A percentile compares a stretch with the other conserved stretches of the same genome.
Conservation (phyloP, 1,140 invertebrate genomes). For the Rhopalosiphum maidis region DNA sequence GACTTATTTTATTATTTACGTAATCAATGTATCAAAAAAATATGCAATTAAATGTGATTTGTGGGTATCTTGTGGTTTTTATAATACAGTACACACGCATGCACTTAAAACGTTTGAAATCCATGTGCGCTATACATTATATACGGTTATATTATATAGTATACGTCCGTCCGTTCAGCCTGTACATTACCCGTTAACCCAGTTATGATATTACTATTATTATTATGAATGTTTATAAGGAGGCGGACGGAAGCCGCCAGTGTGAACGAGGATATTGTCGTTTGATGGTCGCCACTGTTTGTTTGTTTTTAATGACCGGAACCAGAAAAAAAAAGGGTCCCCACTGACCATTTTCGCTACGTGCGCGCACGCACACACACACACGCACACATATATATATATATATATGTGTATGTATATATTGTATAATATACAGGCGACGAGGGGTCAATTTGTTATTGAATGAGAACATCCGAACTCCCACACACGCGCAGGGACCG, state of each 20-base stretch:
- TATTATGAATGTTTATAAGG: constrained; percentile 14
- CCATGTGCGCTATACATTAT: background rate
- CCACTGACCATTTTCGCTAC: constrained; percentile 51
- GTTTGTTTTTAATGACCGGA: constrained; percentile 55
- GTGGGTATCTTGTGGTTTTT: background rate
- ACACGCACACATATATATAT: too few species aligned
- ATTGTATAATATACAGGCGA: background rate
- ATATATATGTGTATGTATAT: background rate
- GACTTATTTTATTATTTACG: background rate
- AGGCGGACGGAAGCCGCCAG: constrained; percentile 51
- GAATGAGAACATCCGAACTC: constrained; percentile 57
- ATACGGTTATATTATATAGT: background rate
- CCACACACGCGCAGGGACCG: constrained; percentile 25
- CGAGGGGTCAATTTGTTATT: constrained; percentile 56
- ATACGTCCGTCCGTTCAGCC: background rate
- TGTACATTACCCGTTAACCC: constrained; percentile 35
- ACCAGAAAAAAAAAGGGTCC: constrained; percentile 50
- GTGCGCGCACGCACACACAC: background rate
- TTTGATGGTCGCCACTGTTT: constrained; percentile 47
- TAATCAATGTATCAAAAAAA: background rate
- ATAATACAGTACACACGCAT: background rate
- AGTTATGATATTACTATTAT: constrained; percentile 14
- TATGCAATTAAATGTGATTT: background rate
- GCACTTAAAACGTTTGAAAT: background rate
- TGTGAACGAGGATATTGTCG: constrained; percentile 56